Evolutionary conservation across 2,113 vertebrate species (phyloP).

Genomic region (Xerus inauris): DNA sequence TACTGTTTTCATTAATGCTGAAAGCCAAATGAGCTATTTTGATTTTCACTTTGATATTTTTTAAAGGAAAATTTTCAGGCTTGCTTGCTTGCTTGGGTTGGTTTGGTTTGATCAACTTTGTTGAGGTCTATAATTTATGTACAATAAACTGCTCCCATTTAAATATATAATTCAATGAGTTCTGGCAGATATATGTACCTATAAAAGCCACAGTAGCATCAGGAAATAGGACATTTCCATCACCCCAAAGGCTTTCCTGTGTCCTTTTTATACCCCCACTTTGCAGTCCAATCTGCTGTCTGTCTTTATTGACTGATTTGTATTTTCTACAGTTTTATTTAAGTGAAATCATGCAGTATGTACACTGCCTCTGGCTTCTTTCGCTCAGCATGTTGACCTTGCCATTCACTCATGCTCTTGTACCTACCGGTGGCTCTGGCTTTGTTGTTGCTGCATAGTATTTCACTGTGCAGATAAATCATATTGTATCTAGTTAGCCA

Average conservation of each 20-base stretch:
- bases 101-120: background rate
- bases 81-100: background rate
- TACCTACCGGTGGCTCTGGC: fast-evolving
- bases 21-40: background rate
- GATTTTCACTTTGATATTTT: background rate
- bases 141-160: background rate
- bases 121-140: background rate
- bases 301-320: background rate
- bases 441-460: background rate
- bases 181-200: background rate
- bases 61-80: background rate
- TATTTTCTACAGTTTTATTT: background rate
- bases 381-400: background rate
- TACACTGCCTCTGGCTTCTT: background rate
- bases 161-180: background rate
- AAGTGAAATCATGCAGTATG: background rate
- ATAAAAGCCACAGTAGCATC: background rate
- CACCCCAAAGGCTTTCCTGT: background rate
- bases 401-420: fast-evolving
- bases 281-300: background rate
- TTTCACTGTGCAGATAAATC: background rate
- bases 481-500: background rate
- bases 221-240: background rate
- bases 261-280: background rate
- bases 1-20: background rate